Conservation (phyloP, 2,888 invertebrate species). For the Cybosia mesomella region DNA sequence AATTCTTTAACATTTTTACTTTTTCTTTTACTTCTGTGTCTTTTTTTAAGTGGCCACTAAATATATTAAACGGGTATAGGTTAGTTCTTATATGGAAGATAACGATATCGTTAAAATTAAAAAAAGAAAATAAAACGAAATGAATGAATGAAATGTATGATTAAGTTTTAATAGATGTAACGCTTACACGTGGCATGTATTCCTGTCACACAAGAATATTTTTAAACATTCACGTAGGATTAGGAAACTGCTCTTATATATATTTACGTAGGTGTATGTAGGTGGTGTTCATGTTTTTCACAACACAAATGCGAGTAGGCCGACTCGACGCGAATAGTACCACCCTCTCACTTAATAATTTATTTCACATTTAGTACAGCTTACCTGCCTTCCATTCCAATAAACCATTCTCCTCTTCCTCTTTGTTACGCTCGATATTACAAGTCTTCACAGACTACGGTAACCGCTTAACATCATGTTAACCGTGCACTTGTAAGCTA, state of each 20-base stretch:
- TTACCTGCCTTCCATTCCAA: background rate
- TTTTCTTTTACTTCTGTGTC: conserved; percentile 14
- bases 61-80: background rate
- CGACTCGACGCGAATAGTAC: background rate
- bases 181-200: background rate
- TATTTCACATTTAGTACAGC: background rate
- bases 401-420: background rate
- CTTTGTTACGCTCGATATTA: background rate
- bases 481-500: background rate
- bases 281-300: conserved; percentile 4
- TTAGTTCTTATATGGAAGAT: no score
- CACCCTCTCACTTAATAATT: background rate
- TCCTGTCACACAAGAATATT: background rate
- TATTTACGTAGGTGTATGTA: conserved; percentile 3
- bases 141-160: no score
- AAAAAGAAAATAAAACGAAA: no score
- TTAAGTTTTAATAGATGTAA: no score
- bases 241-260: background rate
- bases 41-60: conserved; percentile 25
- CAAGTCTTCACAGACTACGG: background rate
- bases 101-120: no score
- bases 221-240: background rate
- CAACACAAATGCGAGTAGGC: conserved; percentile 2
- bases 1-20: conserved; percentile 54
- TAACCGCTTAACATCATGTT: background rate